phyloP scores from a whole-genome alignment of 2,797 vertebrate species.

The Muscicapa comitata region DNA sequence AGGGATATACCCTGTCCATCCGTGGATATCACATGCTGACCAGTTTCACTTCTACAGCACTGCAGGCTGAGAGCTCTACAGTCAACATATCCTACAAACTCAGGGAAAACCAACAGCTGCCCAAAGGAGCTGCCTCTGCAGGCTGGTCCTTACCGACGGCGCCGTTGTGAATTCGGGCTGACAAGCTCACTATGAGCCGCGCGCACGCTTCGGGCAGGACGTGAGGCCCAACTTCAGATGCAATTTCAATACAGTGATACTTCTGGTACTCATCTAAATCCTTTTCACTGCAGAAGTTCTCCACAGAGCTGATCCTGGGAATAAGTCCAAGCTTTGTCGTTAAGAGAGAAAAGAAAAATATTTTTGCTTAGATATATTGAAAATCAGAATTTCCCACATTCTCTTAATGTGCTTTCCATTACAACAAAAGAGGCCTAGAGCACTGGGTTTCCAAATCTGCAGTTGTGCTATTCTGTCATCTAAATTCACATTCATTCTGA shows the following conservation, averaged over 20 bases:
- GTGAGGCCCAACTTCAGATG: constrained; percentile 62
- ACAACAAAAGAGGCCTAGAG: background rate
- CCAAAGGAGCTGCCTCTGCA: background rate
- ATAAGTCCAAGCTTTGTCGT: constrained; percentile 82
- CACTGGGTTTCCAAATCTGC: background rate
- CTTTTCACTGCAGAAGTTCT: constrained; percentile 78
- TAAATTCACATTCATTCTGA: constrained; percentile 2
- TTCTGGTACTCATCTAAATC: constrained; percentile 76
- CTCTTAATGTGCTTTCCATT: background rate
- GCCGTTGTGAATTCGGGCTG: constrained; percentile 81
- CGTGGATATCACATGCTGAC: background rate
- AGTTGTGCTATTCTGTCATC: background rate
- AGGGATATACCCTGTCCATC: fast-evolving
- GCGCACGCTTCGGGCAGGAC: constrained; percentile 72
- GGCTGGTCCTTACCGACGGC: constrained; percentile 77
- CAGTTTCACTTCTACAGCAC: background rate
- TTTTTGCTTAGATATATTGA: background rate
- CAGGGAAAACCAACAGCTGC: background rate
- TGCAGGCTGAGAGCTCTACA: background rate
- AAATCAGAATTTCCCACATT: constrained; percentile 20
- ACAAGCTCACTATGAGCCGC: constrained; percentile 79
- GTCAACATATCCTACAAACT: background rate
- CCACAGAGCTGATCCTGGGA: constrained; percentile 76
- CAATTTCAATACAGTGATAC: constrained; percentile 80
- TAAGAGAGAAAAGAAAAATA: constrained; percentile 40